phyloP scores from a whole-genome alignment of 1,140 invertebrate species.

The Drosophila ananassae region DNA sequence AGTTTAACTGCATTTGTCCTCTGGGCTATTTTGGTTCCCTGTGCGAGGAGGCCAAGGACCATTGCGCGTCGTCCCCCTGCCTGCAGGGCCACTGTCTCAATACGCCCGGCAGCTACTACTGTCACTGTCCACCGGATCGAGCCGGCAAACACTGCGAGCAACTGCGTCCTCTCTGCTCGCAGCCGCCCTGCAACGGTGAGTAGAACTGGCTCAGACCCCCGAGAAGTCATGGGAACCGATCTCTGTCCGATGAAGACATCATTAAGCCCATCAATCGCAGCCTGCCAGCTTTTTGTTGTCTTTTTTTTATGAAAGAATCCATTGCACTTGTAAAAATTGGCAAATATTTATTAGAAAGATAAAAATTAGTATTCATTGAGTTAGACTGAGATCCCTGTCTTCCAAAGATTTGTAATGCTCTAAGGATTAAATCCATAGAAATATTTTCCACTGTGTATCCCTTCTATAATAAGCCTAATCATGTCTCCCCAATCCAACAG shows the following conservation, averaged over 20 bases:
- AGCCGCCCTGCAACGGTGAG: slow-evolving; percentile 86
- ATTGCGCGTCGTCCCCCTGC: slow-evolving; percentile 93
- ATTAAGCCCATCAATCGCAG: slow-evolving; percentile 40
- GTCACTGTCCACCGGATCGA: slow-evolving; percentile 94
- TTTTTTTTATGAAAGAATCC: slow-evolving; percentile 2
- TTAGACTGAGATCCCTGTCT: too few species aligned
- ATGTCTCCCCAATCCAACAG: slow-evolving; percentile 54
- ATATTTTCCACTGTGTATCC: slow-evolving; percentile 9
- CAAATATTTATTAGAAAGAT: too few species aligned
- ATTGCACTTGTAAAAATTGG: slow-evolving; percentile 1
- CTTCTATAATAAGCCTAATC: slow-evolving; percentile 53
- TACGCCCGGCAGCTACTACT: slow-evolving; percentile 94
- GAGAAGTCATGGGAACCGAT: slow-evolving; percentile 38
- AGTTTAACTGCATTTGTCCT: slow-evolving; percentile 90
- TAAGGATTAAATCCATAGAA: too few species aligned
- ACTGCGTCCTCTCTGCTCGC: slow-evolving; percentile 86
- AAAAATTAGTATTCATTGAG: too few species aligned
- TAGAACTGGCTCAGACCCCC: slow-evolving; percentile 14
- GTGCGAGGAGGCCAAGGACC: slow-evolving; percentile 93
- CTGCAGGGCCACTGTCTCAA: slow-evolving; percentile 93
- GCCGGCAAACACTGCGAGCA: slow-evolving; percentile 95
- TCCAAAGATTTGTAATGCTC: too few species aligned
- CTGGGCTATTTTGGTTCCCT: slow-evolving; percentile 91
- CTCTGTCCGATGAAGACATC: slow-evolving; percentile 9
- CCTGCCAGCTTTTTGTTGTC: slow-evolving; percentile 23